Evolutionary conservation across 2,888 invertebrate species (phyloP), one percentile per base, ranked within the genome.

Genomic region (Trissoscelio sp.): DNA sequence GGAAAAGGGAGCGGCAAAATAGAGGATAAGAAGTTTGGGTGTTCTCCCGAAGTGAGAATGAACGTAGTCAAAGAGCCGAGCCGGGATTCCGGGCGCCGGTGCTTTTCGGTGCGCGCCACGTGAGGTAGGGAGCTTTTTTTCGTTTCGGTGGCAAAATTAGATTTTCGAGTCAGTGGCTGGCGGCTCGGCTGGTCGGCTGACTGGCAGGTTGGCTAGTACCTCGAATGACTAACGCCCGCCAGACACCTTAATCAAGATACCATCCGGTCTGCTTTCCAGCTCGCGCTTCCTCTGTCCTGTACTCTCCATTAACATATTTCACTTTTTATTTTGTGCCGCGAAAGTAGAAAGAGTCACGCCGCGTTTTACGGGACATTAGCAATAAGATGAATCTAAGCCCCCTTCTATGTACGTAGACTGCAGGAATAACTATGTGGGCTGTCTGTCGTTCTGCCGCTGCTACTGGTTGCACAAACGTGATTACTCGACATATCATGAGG

Each of bases 161-260:
- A 88, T 88, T 88, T 87, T 83, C 85, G 81, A 83, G 83, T 83
- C 83, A 70, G 83, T 79, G 78, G 73, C 80, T 75, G 80, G 77
- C 84, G 75, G 78, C 73, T 74, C 60, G 60, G 42, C 51, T 69
- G 64, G 58, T 62, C 62, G 70, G 57, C 70, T 79, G 79, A 79
- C 79, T 73, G 79, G 66, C 72, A 73, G 73, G 79, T 66, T 81
- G 81, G 81, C 81, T 81, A 60, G 73, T 74, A 64, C 78, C 78
- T 67, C 69, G 78, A 78, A 78, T 78, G 81, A 81, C 81, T 77
- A 78, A 78, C 81, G 85, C 84, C 82, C 84, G 84, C 86, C 86
- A 88, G 87, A 88, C 88, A 88, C 88, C 88, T 88, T 87, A 88
- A 88, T 88, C 88, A 88, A 87, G 88, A 88, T 87, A 87, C 84